Conservation (phyloP, 2,888 invertebrate genomes). For the Palloptera scutellata region DNA sequence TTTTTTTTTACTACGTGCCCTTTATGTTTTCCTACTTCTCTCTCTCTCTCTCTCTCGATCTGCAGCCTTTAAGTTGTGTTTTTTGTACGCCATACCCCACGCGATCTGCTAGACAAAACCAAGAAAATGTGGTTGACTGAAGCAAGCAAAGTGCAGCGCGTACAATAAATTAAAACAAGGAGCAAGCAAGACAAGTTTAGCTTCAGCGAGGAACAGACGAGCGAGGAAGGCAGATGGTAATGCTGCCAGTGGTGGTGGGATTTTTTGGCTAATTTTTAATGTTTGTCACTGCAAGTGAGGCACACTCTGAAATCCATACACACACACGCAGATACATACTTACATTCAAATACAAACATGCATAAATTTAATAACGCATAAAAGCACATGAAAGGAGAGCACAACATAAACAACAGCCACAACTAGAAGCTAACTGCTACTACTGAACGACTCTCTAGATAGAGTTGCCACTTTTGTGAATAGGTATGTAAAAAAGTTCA, state of each 20-base stretch:
- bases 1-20: too few relatives aligned
- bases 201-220: too few relatives aligned
- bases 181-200: neutral
- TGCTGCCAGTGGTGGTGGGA: neutral
- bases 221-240: neutral
- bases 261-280: slow-evolving; percentile 4
- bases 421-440: too few relatives aligned
- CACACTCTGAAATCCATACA: too few relatives aligned
- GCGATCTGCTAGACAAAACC: neutral
- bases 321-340: too few relatives aligned
- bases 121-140: neutral
- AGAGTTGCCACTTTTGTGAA: too few relatives aligned
- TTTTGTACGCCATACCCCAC: neutral
- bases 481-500: too few relatives aligned
- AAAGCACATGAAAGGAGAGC: too few relatives aligned
- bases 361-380: too few relatives aligned
- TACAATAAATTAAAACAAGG: neutral
- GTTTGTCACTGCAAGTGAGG: neutral
- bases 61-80: neutral
- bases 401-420: too few relatives aligned
- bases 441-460: too few relatives aligned
- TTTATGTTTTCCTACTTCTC: neutral
- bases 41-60: neutral
- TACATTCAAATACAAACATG: too few relatives aligned
- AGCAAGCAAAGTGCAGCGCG: neutral